Evolutionary conservation across 2,113 vertebrate species (phyloP).

Genomic region (Otus sunia): DNA sequence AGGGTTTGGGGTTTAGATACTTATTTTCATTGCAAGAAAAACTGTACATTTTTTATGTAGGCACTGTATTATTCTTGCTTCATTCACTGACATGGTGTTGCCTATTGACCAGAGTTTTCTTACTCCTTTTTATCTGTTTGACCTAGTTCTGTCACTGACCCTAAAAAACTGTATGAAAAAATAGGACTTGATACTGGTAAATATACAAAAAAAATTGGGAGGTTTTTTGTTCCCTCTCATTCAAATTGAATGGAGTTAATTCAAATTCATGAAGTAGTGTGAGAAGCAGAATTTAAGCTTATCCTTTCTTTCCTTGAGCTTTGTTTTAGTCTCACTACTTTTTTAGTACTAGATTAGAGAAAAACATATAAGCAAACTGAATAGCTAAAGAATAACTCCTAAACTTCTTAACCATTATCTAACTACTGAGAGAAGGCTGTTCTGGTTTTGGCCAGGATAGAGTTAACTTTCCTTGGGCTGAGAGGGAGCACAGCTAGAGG

Average conservation of each 20-base stretch:
- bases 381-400: background rate
- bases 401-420: background rate
- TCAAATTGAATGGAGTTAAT: background rate
- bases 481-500: no score
- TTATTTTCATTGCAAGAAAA: conserved; percentile 11
- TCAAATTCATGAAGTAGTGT: background rate
- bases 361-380: background rate
- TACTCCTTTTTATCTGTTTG: background rate
- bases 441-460: no score
- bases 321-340: background rate
- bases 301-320: background rate
- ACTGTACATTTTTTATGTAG: background rate
- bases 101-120: background rate
- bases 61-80: background rate
- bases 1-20: background rate
- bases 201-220: background rate
- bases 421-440: background rate
- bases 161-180: background rate
- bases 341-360: background rate
- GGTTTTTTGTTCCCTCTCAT: background rate
- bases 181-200: background rate
- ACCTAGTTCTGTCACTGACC: background rate
- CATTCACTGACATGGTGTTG: background rate
- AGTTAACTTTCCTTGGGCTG: no score
- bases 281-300: background rate